These are phyloP conservation scores for Nixonia krombeini DNA, from an alignment of 1,140 invertebrate genomes.

Conservation along the genomic window DNA sequence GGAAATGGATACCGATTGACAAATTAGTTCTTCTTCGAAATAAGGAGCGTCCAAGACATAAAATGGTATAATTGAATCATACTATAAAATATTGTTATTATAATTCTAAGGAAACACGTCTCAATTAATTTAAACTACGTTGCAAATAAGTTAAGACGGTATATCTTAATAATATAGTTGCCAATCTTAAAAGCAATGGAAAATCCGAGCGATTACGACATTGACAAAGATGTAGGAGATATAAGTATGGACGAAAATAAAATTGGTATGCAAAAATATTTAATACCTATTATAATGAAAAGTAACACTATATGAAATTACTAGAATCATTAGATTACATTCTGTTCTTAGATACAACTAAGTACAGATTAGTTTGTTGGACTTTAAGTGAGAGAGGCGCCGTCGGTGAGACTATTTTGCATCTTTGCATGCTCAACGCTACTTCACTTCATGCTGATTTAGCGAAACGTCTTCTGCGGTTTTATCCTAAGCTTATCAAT, in stretches of 20 bases:
- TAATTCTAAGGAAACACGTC: too few relatives aligned
- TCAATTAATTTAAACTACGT: neutral
- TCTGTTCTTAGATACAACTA: conserved; percentile 71
- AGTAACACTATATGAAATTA: conserved; percentile 1
- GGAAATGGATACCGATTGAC: conserved; percentile 89
- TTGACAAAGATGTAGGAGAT: conserved; percentile 78
- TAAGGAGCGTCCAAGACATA: conserved; percentile 85
- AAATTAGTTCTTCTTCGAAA: conserved; percentile 90
- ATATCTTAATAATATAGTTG: conserved; percentile 69
- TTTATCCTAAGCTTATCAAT: conserved; percentile 96
- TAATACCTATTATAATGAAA: conserved; percentile 3
- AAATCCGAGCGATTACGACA: conserved; percentile 86
- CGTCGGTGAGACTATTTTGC: conserved; percentile 95
- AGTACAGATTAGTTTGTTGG: conserved; percentile 93
- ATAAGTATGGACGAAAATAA: conserved; percentile 58
- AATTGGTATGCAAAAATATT: conserved; percentile 54
- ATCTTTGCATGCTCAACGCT: conserved; percentile 93
- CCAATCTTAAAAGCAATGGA: conserved; percentile 82
- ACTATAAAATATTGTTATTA: too few relatives aligned
- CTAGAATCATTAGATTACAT: neutral
- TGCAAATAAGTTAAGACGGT: conserved; percentile 4
- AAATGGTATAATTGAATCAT: conserved; percentile 75
- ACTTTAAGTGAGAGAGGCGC: conserved; percentile 92
- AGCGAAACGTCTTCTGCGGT: conserved; percentile 89
- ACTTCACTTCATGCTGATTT: conserved; percentile 93